Conservation (phyloP, 2,888 invertebrate species). For the Nipponacmea schrenckii region DNA sequence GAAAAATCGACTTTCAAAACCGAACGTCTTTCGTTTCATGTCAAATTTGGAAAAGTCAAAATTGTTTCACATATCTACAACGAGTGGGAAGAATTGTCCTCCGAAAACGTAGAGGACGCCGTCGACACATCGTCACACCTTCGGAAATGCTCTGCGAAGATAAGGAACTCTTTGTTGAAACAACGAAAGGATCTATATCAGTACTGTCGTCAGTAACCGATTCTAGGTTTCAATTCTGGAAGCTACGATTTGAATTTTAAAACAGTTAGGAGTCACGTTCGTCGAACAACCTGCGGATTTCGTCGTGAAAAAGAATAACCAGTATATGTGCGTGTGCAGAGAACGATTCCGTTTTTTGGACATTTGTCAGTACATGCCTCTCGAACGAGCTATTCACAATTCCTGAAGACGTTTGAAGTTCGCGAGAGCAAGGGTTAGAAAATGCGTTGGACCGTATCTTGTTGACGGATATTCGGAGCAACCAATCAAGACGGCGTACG, state of each 20-base stretch:
- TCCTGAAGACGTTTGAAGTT: too few relatives aligned
- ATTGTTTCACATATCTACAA: conserved; percentile 1
- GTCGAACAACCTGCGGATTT: too few relatives aligned
- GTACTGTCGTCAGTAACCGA: conserved; percentile 4
- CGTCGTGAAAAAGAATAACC: too few relatives aligned
- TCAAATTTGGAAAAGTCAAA: background rate
- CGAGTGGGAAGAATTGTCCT: conserved; percentile 14
- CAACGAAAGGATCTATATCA: background rate
- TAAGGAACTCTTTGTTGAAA: background rate
- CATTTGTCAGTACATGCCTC: too few relatives aligned
- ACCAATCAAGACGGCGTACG: background rate
- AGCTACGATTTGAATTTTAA: conserved; percentile 9
- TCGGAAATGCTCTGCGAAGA: too few relatives aligned
- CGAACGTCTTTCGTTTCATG: conserved; percentile 2
- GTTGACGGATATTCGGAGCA: background rate
- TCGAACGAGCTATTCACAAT: too few relatives aligned
- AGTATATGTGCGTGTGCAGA: too few relatives aligned
- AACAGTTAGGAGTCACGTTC: background rate
- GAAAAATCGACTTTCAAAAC: conserved; percentile 6
- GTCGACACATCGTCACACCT: too few relatives aligned
- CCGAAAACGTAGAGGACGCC: too few relatives aligned
- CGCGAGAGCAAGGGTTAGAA: too few relatives aligned
- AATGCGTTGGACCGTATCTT: too few relatives aligned
- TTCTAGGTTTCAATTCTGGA: conserved; percentile 7
- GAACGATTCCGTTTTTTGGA: too few relatives aligned